A percentile compares a stretch with the other conserved stretches of the same genome.
Evolutionary conservation across 2,797 vertebrate genomes (phyloP).

Genomic region (Catharus ustulatus): DNA sequence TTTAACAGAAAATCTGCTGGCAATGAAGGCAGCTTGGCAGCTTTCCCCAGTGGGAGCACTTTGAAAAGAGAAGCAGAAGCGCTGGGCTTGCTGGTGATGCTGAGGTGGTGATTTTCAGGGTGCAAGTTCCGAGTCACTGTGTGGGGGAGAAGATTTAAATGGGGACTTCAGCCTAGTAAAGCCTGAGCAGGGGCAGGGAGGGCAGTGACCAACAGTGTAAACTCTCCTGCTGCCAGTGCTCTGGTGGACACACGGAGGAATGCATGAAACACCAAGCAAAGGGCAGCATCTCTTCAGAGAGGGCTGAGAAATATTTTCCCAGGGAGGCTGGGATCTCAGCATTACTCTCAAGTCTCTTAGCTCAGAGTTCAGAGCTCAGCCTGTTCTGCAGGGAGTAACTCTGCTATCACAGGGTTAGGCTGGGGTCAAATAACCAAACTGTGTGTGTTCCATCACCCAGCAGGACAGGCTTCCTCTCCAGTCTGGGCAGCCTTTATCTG

Average conservation of each 20-base stretch:
- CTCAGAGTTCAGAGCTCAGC: not conserved
- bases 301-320: constrained; percentile 6
- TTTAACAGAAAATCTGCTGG: not conserved
- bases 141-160: not conserved
- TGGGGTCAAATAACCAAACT: not conserved
- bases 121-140: not conserved
- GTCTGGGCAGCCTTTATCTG: not conserved
- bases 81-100: not conserved
- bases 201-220: not conserved
- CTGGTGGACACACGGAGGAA: accelerated
- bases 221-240: not conserved
- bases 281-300: not conserved
- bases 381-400: not conserved
- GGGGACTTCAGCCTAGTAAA: not conserved
- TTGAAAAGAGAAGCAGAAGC: not conserved
- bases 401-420: not conserved
- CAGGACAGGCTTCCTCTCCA: not conserved
- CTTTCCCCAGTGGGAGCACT: not conserved
- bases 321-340: not conserved
- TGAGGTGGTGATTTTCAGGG: not conserved
- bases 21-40: not conserved
- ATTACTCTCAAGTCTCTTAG: not conserved
- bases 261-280: not conserved
- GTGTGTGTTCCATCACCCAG: not conserved
- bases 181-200: not conserved